Conservation (phyloP, 2,113 vertebrate genomes). For the Clarias gariepinus region DNA sequence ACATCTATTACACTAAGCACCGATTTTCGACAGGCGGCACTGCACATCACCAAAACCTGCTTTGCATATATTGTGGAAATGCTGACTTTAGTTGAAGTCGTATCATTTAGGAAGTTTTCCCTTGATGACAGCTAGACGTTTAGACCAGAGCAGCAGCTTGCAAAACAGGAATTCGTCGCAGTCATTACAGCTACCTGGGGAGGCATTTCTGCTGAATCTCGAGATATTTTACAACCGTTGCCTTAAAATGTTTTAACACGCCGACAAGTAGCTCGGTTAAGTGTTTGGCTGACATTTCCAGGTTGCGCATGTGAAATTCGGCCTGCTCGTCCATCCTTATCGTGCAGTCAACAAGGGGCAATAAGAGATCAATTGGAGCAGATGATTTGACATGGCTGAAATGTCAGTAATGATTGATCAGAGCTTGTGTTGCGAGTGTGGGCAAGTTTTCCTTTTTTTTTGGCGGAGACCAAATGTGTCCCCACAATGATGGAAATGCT, state of each 20-base stretch:
- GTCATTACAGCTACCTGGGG: slow-evolving; percentile 35
- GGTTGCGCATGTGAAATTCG: slow-evolving; percentile 6
- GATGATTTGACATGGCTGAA: slow-evolving; percentile 32
- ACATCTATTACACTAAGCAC: background rate
- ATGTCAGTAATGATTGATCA: slow-evolving; percentile 37
- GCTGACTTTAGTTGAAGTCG: slow-evolving; percentile 7
- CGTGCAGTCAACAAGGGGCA: slow-evolving; percentile 12
- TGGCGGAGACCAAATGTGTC: background rate
- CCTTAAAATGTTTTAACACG: slow-evolving; percentile 19
- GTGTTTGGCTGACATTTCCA: slow-evolving; percentile 13
- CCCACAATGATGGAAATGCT: background rate
- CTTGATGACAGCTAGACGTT: slow-evolving; percentile 22
- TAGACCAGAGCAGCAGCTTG: slow-evolving; percentile 32
- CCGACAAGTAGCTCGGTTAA: slow-evolving; percentile 18
- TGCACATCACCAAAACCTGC: background rate
- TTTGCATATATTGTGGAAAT: slow-evolving; percentile 18
- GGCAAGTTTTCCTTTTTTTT: background rate
- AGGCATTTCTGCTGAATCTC: slow-evolving; percentile 35
- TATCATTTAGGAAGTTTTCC: slow-evolving; percentile 16
- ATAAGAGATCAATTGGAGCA: slow-evolving; percentile 34
- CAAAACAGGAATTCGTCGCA: slow-evolving; percentile 28
- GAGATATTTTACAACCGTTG: slow-evolving; percentile 23
- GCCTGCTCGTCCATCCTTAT: slow-evolving; percentile 18
- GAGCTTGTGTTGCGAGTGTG: background rate
- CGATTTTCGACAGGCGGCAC: background rate